phyloP scores from a whole-genome alignment of 2,888 invertebrate genomes.

The Myopa tessellatipennis region DNA sequence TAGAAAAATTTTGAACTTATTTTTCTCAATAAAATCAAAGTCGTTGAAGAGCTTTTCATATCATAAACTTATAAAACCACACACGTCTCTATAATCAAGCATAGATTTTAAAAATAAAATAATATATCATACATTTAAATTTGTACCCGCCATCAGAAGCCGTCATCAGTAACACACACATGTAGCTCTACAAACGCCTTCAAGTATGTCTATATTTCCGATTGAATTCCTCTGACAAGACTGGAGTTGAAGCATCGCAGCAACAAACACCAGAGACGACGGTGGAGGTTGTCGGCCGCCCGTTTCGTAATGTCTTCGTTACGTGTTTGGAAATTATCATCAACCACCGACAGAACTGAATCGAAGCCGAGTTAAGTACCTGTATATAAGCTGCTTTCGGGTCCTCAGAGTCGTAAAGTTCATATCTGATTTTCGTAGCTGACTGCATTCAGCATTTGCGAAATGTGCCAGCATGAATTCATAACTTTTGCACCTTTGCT shows the following conservation, averaged over 20 bases:
- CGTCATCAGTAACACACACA: too few relatives aligned
- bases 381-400: not conserved
- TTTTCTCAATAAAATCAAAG: not conserved
- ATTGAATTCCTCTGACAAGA: slow-evolving; percentile 16
- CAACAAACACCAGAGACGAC: not conserved
- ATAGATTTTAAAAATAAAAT: not conserved
- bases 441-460: not conserved
- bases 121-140: not conserved
- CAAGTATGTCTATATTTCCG: slow-evolving; percentile 2
- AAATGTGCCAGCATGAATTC: slow-evolving; percentile 6
- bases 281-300: not conserved
- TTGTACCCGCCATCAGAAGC: not conserved
- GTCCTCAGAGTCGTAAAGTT: slow-evolving; percentile 1
- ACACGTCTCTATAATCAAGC: not conserved
- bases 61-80: not conserved
- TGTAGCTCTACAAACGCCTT: too few relatives aligned
- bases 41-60: not conserved
- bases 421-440: slow-evolving; percentile 32
- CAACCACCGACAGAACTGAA: not conserved
- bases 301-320: slow-evolving; percentile 5
- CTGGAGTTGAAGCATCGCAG: not conserved
- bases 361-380: not conserved
- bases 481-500: slow-evolving; percentile 22
- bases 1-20: not conserved
- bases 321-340: slow-evolving; percentile 31